These are phyloP conservation scores for Carduelis carduelis DNA, from an alignment of 2,797 vertebrate genomes.

Conservation along the genomic window DNA sequence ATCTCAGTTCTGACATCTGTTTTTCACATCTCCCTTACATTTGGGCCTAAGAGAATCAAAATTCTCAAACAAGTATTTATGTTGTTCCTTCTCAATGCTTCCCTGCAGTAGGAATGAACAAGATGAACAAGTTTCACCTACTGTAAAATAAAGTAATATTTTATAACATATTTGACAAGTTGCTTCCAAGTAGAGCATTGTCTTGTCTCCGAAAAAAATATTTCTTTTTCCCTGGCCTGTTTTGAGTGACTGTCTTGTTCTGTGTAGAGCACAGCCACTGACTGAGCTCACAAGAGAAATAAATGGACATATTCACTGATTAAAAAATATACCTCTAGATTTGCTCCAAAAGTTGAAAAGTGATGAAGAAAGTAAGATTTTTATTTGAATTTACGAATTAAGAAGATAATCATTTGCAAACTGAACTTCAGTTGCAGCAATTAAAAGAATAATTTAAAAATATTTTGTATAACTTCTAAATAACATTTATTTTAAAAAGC, in stretches of 20 bases:
- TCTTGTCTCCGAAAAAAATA: neutral
- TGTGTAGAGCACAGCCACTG: neutral
- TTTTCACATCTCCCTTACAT: neutral
- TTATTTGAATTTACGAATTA: neutral
- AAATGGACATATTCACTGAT: neutral
- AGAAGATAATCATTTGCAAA: neutral
- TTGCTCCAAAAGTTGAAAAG: neutral
- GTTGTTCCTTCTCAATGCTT: rapidly evolving
- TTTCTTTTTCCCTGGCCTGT: neutral
- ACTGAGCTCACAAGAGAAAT: neutral
- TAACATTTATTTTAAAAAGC: neutral
- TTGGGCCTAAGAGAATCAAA: rapidly evolving
- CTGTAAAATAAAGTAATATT: neutral
- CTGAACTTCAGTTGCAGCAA: neutral
- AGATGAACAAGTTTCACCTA: neutral
- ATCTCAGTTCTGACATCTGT: neutral
- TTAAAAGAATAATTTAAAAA: neutral
- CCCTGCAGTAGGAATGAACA: neutral
- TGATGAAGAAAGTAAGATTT: neutral
- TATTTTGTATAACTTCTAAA: neutral
- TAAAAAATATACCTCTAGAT: neutral
- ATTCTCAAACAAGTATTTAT: rapidly evolving
- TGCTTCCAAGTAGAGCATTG: neutral
- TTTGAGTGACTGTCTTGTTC: neutral
- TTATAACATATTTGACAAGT: neutral